These are phyloP conservation scores for Archivesica marissinica DNA, from an alignment of 1,140 invertebrate species.

Conservation along the genomic window DNA sequence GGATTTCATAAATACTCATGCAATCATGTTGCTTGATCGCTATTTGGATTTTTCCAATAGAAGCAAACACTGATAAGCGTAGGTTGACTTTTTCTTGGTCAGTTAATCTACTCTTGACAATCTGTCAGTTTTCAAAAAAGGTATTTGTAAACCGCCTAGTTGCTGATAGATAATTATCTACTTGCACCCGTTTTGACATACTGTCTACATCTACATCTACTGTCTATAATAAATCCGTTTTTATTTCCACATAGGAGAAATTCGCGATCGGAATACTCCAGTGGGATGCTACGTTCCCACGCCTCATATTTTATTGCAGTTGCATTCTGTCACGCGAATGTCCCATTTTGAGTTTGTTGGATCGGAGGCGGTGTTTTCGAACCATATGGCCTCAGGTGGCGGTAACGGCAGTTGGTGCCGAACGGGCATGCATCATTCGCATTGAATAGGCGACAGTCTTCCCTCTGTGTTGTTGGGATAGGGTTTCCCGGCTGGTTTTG, in stretches of 20 bases:
- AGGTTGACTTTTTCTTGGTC: too few species aligned
- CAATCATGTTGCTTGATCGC: too few species aligned
- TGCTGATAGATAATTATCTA: slow-evolving; percentile 28
- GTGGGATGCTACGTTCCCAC: neutral
- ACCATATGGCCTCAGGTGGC: neutral
- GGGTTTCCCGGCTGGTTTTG: too few species aligned
- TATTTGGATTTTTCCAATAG: too few species aligned
- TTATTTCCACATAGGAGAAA: neutral
- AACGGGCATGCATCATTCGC: neutral
- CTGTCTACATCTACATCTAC: neutral
- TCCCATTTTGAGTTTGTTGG: neutral
- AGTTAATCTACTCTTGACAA: too few species aligned
- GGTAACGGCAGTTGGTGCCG: neutral
- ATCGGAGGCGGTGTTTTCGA: neutral
- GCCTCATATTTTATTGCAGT: slow-evolving; percentile 24
- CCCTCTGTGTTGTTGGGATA: neutral
- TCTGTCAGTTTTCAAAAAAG: too few species aligned
- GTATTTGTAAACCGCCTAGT: too few species aligned
- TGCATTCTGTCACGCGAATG: neutral
- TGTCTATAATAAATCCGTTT: neutral
- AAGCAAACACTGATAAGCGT: too few species aligned
- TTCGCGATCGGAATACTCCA: neutral
- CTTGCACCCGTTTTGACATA: neutral
- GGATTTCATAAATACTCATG: too few species aligned
- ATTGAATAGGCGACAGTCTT: slow-evolving; percentile 10